These are phyloP conservation scores for Sipha flava DNA, from an alignment of 1,140 invertebrate species.

Conservation along the genomic window DNA sequence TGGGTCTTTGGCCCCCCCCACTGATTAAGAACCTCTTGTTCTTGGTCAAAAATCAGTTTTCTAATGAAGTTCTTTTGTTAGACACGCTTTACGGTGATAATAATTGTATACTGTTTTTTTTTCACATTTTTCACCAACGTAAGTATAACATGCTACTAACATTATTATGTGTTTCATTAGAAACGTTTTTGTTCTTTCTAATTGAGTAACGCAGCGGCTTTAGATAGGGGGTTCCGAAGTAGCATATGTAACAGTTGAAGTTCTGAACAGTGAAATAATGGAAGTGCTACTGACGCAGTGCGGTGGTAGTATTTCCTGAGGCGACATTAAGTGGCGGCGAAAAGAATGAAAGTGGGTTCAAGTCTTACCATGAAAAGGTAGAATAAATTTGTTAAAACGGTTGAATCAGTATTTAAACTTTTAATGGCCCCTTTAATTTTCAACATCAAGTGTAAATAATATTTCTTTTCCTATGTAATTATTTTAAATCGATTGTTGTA, in stretches of 20 bases:
- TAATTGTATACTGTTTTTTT: background rate
- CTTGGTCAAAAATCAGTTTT: background rate
- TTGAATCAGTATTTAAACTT: too few relatives aligned
- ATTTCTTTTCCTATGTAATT: too few relatives aligned
- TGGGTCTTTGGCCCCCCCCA: background rate
- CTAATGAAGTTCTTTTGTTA: slow-evolving; percentile 2
- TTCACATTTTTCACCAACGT: background rate
- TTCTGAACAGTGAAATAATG: background rate
- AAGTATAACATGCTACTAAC: background rate
- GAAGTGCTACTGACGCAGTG: slow-evolving; percentile 5
- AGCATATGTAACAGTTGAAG: background rate
- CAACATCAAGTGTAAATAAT: too few relatives aligned
- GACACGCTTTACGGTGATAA: background rate
- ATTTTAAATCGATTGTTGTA: too few relatives aligned
- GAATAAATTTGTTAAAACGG: background rate
- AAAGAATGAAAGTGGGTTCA: background rate
- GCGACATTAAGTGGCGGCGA: background rate
- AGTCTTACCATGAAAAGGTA: too few relatives aligned
- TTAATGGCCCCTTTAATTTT: too few relatives aligned
- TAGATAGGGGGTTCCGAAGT: background rate
- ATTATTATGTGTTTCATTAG: background rate
- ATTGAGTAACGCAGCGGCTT: background rate
- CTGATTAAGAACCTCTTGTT: slow-evolving; percentile 14
- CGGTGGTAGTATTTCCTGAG: background rate
- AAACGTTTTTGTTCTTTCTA: background rate